phyloP scores from a whole-genome alignment of 2,888 invertebrate genomes.

The Blera fallax region DNA sequence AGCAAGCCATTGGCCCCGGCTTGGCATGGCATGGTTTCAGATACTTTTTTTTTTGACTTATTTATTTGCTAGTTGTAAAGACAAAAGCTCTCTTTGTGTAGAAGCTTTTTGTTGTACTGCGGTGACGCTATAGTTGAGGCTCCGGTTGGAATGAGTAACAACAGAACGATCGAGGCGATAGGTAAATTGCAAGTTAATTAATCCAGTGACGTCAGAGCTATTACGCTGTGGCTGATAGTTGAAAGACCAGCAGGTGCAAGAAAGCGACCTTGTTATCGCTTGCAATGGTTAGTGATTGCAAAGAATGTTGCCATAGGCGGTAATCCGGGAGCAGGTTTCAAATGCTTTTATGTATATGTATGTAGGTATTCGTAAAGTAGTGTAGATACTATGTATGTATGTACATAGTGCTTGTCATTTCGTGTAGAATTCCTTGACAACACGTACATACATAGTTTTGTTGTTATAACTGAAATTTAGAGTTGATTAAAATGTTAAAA shows the following conservation, averaged over 20 bases:
- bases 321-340: slow-evolving; percentile 8
- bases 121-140: slow-evolving; percentile 4
- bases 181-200: slow-evolving; percentile 40
- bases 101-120: slow-evolving; percentile 49
- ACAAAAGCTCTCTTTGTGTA: slow-evolving; percentile 48
- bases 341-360: too few species aligned
- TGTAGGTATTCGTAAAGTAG: not conserved
- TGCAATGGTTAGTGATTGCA: not conserved
- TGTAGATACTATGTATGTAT: too few species aligned
- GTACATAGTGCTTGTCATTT: not conserved
- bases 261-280: slow-evolving; percentile 17
- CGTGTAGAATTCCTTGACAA: not conserved
- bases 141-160: slow-evolving; percentile 1
- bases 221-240: not conserved
- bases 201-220: slow-evolving; percentile 10
- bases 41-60: slow-evolving; percentile 27
- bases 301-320: not conserved
- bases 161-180: slow-evolving; percentile 18
- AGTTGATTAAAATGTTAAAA: not conserved
- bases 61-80: slow-evolving; percentile 19
- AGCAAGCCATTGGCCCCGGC: slow-evolving; percentile 56
- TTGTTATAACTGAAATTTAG: not conserved
- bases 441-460: not conserved
- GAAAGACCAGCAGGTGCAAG: slow-evolving; percentile 19
- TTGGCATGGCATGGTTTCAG: slow-evolving; percentile 34